Evolutionary conservation across 1,140 invertebrate genomes (phyloP), one percentile per base, ranked within the genome.

Genomic region (Drosophila bocki): DNA sequence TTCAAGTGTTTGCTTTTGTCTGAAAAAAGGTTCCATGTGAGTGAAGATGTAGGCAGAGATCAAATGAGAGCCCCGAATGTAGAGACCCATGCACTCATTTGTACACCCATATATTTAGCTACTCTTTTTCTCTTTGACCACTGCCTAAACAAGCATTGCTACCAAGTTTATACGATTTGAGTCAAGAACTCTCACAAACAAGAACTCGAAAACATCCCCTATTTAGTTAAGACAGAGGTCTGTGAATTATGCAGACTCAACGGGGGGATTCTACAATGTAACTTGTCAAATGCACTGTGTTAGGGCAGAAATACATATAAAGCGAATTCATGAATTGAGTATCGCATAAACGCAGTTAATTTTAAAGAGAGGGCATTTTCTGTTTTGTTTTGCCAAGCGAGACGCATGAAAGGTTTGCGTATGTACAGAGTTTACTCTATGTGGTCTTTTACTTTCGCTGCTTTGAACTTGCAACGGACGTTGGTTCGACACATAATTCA

Each of bases 331-430:
- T n/a, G 35, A 56, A 2, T 22, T 22, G 19, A 54, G 53, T 26
- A 39, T 3, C 35, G 35, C 53, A 56, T 56, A 56, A 39, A 56
- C 53, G 13, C 13, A 15, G 53, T 56, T 7, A n/a, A 56, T 37
- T 47, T 33, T 58, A 56, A 67, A 41, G 50, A 53, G 22, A 42
- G 48, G 53, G 32, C 15, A 22, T 65, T 62, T 65, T 65, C 57
- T 26, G 62, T 62, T 65, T 60, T 63, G n/a, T 37, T 60, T 78
- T 85, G 69, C 82, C 61, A 65, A 62, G 57, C 62, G 62, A 45
- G n/a, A 62, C 62, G 62, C 63, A 62, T 65, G 57, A 45, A 42
- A 51, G 22, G 62, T 44, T 44, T 51, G 13, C 26, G 26, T 48
- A 29, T 48, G 47, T 50, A 35, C 35, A 44, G 29, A 35, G 19